Base-by-base conservation (phyloP, 1,140 invertebrate species). In the Drosophila ficusphila region DNA sequence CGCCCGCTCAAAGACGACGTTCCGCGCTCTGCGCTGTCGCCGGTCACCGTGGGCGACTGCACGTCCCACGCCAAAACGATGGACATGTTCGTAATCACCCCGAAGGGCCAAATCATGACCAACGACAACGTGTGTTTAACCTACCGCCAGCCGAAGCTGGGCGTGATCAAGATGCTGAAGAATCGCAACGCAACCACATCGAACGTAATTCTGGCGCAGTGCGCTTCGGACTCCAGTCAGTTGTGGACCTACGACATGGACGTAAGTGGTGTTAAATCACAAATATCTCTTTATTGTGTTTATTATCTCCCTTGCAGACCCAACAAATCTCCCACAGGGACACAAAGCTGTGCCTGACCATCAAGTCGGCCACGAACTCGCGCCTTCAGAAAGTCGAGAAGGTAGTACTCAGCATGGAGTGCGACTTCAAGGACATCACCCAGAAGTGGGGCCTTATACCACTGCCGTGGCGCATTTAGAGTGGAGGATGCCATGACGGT, bases 1-100 rank as follows among this genome's bases (percentile, higher is more conserved):
- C 77, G 89, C 8, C 79, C 83, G 0, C 56, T 76, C 0, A 64
- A 78, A n/a, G 73, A 86, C 12, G 83, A 89, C 48, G 74, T 70
- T 12, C 77, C 71, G 7, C 75, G 85, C 12, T 67, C 85, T 6
- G 69, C 90, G 2, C 42, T 89, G 9, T 79, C 96, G 2, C 92
- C 94, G 3, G 94, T 95, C 0, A 91, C 92, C 7, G 79, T 95
- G 0, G 92, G 93, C 11, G 90, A 92, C 18, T 90, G 76, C 60
- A 91, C 49, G 54, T 90, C 68, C 0, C 91, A 92, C 58, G 79
- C 92, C 16, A 91, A 93, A 44, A 92, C 94, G 11, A 93, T 94
- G 69, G 96, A 97, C 89, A 94, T 96, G 92, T 97, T 96, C 89
- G 94, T 97, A 2, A 94, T 96, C 81, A 94, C 94, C 1, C 92